Percentiles rank a stretch among this genome's conserved stretches.
phyloP scores from a whole-genome alignment of 2,113 vertebrate species.

The Mobula birostris region DNA sequence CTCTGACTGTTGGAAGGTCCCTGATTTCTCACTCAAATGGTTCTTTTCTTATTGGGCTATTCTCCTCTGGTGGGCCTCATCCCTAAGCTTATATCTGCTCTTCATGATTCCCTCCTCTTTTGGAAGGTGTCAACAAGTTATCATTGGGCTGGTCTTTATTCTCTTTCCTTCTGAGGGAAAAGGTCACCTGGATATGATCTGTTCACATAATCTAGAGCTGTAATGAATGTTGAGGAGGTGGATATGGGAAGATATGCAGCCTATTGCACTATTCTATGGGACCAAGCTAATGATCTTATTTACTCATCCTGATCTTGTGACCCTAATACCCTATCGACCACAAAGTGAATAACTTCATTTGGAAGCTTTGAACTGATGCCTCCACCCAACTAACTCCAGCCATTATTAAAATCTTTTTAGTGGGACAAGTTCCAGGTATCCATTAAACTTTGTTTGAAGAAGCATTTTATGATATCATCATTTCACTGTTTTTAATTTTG shows the following conservation, averaged over 20 bases:
- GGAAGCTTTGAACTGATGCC: background rate
- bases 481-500: no score
- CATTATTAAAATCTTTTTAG: no score
- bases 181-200: background rate
- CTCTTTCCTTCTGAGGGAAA: background rate
- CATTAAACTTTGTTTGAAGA: background rate
- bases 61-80: background rate
- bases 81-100: background rate
- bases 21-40: background rate
- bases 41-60: background rate
- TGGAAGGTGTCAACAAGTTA: background rate
- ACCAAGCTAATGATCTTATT: background rate
- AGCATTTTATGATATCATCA: background rate
- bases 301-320: background rate
- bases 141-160: background rate
- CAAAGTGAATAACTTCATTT: background rate
- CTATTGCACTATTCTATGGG: background rate
- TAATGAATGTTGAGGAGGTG: background rate
- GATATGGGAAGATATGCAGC: background rate
- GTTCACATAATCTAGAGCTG: background rate
- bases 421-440: background rate
- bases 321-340: background rate
- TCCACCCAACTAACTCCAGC: no score
- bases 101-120: background rate
- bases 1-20: background rate